Conservation (phyloP, 2,888 invertebrate species). For the Agrochola lychnidis region DNA sequence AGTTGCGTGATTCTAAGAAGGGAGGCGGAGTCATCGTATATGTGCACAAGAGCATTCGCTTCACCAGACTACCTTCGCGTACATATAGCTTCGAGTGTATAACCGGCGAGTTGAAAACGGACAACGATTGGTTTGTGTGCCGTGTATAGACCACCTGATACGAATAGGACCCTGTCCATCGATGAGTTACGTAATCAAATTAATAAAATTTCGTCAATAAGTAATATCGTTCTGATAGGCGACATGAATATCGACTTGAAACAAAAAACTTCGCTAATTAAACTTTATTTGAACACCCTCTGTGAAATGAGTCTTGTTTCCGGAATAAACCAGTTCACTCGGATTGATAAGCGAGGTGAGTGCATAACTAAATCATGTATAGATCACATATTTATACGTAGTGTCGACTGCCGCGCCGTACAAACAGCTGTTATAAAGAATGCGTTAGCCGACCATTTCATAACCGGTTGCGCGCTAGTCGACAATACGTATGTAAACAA, state of each 20-base stretch:
- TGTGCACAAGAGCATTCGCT: not conserved
- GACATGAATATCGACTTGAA: too few species aligned
- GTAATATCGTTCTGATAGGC: too few species aligned
- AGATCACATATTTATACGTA: not conserved
- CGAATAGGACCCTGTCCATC: not conserved
- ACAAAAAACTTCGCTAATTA: not conserved
- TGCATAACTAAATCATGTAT: not conserved
- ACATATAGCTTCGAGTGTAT: not conserved
- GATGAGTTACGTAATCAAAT: not conserved
- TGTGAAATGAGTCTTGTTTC: not conserved
- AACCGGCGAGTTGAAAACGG: not conserved
- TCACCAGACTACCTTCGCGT: not conserved
- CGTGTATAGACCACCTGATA: not conserved
- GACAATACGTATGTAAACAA: too few species aligned
- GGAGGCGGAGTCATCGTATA: not conserved
- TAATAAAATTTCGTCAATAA: not conserved
- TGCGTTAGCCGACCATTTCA: not conserved
- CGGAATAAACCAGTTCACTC: slow-evolving; percentile 3
- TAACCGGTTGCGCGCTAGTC: not conserved
- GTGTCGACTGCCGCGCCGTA: not conserved
- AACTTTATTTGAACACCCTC: slow-evolving; percentile 1
- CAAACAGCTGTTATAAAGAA: not conserved
- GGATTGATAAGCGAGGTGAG: not conserved
- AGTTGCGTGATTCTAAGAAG: not conserved
- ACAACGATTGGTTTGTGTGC: not conserved